Conservation (phyloP, 2,888 invertebrate genomes). For the Saturnia pavonia region DNA sequence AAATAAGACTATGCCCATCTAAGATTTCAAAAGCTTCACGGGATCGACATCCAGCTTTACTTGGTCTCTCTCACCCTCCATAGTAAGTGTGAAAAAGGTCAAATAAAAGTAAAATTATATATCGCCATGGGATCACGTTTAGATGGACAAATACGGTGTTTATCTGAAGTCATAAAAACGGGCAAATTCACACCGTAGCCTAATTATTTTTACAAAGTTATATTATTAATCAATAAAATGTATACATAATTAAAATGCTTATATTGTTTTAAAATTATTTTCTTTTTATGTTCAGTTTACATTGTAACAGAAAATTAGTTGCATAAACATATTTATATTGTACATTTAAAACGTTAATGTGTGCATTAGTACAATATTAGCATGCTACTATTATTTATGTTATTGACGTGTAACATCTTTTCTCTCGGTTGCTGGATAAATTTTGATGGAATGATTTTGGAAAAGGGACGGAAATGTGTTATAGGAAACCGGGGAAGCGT, state of each 20-base stretch:
- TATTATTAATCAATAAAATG: neutral
- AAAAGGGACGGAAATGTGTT: too few species aligned
- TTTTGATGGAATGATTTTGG: too few species aligned
- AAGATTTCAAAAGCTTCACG: constrained; percentile 36
- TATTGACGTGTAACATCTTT: too few species aligned
- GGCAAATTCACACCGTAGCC: constrained; percentile 33
- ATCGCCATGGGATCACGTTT: constrained; percentile 29
- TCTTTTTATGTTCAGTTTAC: neutral
- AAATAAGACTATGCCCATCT: constrained; percentile 32
- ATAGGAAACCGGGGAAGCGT: too few species aligned
- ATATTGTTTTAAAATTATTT: neutral
- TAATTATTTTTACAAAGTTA: constrained; percentile 11
- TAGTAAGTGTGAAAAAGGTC: constrained; percentile 18
- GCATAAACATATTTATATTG: neutral
- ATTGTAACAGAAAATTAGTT: neutral
- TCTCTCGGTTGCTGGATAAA: too few species aligned
- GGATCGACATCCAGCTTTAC: constrained; percentile 25
- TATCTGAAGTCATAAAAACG: constrained; percentile 34
- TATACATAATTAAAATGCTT: neutral
- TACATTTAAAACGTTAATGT: neutral
- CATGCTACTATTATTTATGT: neutral
- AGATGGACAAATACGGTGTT: constrained; percentile 32
- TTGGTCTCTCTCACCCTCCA: constrained; percentile 23
- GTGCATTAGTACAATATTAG: neutral
- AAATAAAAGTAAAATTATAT: constrained; percentile 25